Evolutionary conservation across 2,888 invertebrate species (phyloP), one percentile per base, ranked within the genome.

Genomic region (Poecilobothrus nobilitatus): DNA sequence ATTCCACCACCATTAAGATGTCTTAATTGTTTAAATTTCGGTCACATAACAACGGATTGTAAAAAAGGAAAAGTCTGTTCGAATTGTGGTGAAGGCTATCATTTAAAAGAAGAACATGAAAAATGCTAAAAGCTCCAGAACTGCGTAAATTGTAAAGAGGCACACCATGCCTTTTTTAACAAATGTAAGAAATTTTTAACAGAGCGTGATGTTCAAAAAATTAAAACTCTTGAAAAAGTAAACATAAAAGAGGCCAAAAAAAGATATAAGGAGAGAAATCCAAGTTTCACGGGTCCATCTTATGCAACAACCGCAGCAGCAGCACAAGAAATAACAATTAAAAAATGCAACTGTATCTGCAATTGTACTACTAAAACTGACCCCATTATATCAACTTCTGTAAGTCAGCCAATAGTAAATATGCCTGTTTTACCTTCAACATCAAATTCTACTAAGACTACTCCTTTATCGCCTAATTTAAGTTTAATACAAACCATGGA

Each of bases 171-270:
- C n/a, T 68, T 68, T 33, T 68, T 21, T 22, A 68, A n/a, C n/a
- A 18, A 44, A 64, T 64, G 67, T 20, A 63, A 63, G 15, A 44
- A 63, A 12, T 64, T 41, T 10, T 41, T 64, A 20, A 21, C 65
- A 65, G 68, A 68, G 34, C 65, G 37, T 12, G 61, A 68, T 33
- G 53, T 68, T 6, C 34, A 68, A n/a, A 53, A 15, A 10, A 68
- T 68, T 8, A 65, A 34, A 65, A 37, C 22, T 18, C 5, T 68
- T 1, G 65, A 68, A 18, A 65, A 53, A 65, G 68, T 68, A 1
- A 65, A 65, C n/a, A 65, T 68, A 12, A 61, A 10, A 61, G 68
- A 68, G 34, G 68, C 68, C 2, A 65, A 37, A n/a, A 64, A 65
- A 44, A 33, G 65, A 18, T 65, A 68, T n/a, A 27, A n/a, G 3